Base-by-base conservation (phyloP, 2,797 vertebrate genomes). In the Lepilemur septentrionalis region DNA sequence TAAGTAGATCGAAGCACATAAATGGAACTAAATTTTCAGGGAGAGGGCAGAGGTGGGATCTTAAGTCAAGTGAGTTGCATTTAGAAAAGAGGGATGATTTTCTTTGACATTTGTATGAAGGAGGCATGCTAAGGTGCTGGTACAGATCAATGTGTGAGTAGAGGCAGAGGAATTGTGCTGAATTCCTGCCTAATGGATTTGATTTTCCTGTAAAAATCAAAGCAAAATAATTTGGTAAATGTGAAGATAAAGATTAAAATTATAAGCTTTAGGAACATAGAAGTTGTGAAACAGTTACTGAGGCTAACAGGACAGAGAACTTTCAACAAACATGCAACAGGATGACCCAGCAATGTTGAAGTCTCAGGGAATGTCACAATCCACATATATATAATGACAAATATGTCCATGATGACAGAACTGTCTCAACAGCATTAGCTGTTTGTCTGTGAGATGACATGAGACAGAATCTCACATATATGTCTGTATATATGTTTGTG, bases 171-270 rank as follows among this genome's bases (percentile, higher is more conserved):
- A 18, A 18, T 70, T 38, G 38, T 85, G 7, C 13, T 69, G 32
- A 46, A 82, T 72, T 52, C 4, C 10, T 43, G 17, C 10, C 12
- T 84, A 8, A 55, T 18, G 3, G 11, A 46, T 32, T 61, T 78
- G 2, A 61, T 79, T 86, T 83, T 73, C n/a, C 43, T 65, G 5
- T 79, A 30, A 35, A 78, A 67, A 79, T 35, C 5, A 94, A 87
- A 92, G 8, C 22, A 83, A 8, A 89, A 78, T 63, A 72, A 73
- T 83, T 17, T 61, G 28, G 11, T 43, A 92, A 90, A 43, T 61
- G 0, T 30, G 23, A 61, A 46, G n/a, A 72, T 28, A 83, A 50
- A 28, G 48, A 18, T 23, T 84, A 22, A 94, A 73, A 67, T 59
- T 89, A 59, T 50, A 12, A 65, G 0, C 28, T 92, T 89, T 55